Percentiles rank a stretch among this genome's conserved stretches.
Evolutionary conservation across 2,113 vertebrate species (phyloP).

Genomic region (Hypomesus transpacificus): DNA sequence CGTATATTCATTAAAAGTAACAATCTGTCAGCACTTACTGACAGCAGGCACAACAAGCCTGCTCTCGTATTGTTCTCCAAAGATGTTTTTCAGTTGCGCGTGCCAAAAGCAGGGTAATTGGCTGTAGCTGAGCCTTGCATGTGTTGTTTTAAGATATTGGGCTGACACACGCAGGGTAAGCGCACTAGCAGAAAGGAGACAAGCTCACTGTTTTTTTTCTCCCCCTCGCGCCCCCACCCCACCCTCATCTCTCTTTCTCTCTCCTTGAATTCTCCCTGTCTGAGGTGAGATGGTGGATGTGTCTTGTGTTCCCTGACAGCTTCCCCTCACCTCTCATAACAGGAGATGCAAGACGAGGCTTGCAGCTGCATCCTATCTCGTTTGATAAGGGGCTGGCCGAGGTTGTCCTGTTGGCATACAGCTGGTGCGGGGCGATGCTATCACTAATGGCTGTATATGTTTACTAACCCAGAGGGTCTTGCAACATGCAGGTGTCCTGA

Average conservation of each 20-base stretch:
- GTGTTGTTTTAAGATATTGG: constrained; percentile 79
- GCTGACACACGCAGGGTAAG: constrained; percentile 71
- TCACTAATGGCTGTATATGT: constrained; percentile 50
- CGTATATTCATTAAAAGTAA: constrained; percentile 79
- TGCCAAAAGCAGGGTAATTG: constrained; percentile 77
- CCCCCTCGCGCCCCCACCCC: constrained; percentile 2
- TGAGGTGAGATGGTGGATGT: constrained; percentile 56
- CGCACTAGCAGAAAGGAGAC: constrained; percentile 67
- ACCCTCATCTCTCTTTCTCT: not conserved
- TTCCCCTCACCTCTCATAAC: constrained; percentile 66
- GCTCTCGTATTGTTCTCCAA: constrained; percentile 67
- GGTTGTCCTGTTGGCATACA: constrained; percentile 43
- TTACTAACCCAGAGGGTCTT: constrained; percentile 61
- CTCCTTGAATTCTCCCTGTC: constrained; percentile 1
- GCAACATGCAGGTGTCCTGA: constrained; percentile 30
- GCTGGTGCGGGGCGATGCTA: constrained; percentile 51
- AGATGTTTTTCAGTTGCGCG: constrained; percentile 67
- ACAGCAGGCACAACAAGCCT: constrained; percentile 69
- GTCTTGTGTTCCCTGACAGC: constrained; percentile 66
- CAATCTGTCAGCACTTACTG: constrained; percentile 75
- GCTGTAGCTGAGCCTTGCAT: constrained; percentile 71
- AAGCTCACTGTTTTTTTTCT: constrained; percentile 20
- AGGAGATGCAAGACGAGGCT: constrained; percentile 52
- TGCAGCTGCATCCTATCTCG: constrained; percentile 53
- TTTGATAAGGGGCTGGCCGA: constrained; percentile 54